Base-by-base conservation (phyloP, 1,140 invertebrate genomes). In the Plutomurus gul region DNA sequence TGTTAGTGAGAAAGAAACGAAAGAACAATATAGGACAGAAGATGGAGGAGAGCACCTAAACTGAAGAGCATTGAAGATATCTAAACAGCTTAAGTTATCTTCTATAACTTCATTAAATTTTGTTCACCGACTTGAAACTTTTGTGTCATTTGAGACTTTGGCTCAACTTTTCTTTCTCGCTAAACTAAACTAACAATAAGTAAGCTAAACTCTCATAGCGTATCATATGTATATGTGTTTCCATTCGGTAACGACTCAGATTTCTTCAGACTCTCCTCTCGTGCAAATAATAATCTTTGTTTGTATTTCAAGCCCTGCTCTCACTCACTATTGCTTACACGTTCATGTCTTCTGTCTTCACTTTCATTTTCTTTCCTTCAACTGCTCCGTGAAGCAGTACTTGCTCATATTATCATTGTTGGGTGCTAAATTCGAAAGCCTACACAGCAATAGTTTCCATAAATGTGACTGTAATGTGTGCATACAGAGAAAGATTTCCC, bases 71-170 rank as follows among this genome's bases (percentile, higher is more conserved):
- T 56, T 27, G 8, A 13, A 56, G 51, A 60, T n/a, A 25, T 60
- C 27, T 65, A 65, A 65, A 25, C 56, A 25, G 60, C 76, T 77
- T 77, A 78, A 73, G 77, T 47, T 72, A 72, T 80, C 74, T 71
- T 76, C 43, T 72, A 76, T 76, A 80, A 80, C 78, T 80, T 80
- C 78, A 80, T 80, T 76, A 80, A 80, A 76, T 80, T 80, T 80
- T 75, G 36, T 43, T 70, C 56, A 77, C 76, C 76, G 73, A 51
- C 73, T 49, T 75, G 18, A 75, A 77, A 79, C 47, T 76, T 78
- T 77, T 70, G 51, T 76, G 78, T 80, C 78, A 80, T 80, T 77
- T 70, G 76, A 77, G 76, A 77, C 47, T 75, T 75, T 49, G 40
- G 49, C 75, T 77, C 47, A 72, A 46, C 33, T 71, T 77, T 77